phyloP scores from a whole-genome alignment of 2,797 vertebrate species.

The Hafferia zeledoni region DNA sequence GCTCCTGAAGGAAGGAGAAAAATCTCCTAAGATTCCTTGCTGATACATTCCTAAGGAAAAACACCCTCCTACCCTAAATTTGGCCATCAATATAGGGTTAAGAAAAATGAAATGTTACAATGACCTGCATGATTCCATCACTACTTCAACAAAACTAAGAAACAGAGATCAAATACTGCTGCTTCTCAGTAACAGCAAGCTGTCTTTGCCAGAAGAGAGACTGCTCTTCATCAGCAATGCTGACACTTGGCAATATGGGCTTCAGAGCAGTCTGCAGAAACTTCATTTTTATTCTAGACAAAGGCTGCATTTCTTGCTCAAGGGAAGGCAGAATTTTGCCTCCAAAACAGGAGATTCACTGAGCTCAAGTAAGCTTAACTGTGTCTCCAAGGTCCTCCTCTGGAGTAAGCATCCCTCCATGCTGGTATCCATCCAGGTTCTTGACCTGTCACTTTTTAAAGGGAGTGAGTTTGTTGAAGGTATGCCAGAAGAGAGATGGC shows the following conservation, averaged over 20 bases:
- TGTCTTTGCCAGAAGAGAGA: slow-evolving; percentile 23
- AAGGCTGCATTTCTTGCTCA: background rate
- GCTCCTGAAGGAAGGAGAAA: slow-evolving; percentile 3
- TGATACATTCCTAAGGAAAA: background rate
- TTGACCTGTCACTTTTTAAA: slow-evolving; percentile 87
- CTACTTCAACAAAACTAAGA: background rate
- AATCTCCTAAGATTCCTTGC: background rate
- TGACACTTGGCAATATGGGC: background rate
- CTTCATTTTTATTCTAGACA: background rate
- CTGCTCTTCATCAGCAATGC: slow-evolving; percentile 14
- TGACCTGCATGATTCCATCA: background rate
- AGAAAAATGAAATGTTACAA: slow-evolving; percentile 53
- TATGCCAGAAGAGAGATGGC: slow-evolving; percentile 90
- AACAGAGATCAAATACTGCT: background rate
- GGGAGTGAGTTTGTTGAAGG: slow-evolving; percentile 87
- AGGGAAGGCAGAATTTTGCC: background rate
- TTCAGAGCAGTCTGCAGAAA: background rate
- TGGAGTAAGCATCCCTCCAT: background rate
- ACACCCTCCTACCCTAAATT: slow-evolving; percentile 26
- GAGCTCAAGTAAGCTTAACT: background rate
- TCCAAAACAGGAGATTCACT: background rate
- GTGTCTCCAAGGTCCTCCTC: background rate
- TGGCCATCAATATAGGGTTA: slow-evolving; percentile 38
- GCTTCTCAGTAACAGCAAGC: background rate
- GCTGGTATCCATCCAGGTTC: background rate